A percentile compares a stretch with the other conserved stretches of the same genome.
These are phyloP conservation scores for Zeuzera pyrina DNA, from an alignment of 2,888 invertebrate genomes.

Conservation along the genomic window DNA sequence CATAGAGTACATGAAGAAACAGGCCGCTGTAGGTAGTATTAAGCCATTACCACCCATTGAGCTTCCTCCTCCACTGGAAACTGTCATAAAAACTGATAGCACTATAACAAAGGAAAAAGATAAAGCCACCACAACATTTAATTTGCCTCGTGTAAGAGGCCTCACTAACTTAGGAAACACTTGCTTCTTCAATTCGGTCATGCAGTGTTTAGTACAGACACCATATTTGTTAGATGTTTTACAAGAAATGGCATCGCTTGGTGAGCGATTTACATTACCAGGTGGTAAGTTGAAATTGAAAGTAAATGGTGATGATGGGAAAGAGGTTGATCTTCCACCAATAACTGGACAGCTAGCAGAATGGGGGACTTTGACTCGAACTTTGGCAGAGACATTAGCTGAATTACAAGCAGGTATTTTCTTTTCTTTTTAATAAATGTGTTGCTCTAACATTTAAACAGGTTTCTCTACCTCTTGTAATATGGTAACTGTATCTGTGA, in stretches of 20 bases:
- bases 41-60: constrained; percentile 49
- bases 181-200: constrained; percentile 96
- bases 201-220: constrained; percentile 93
- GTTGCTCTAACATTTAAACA: no score
- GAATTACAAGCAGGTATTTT: constrained; percentile 75
- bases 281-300: constrained; percentile 78
- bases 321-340: constrained; percentile 73
- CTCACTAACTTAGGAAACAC: constrained; percentile 95
- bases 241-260: constrained; percentile 78
- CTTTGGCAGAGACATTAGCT: constrained; percentile 78
- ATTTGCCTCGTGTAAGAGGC: constrained; percentile 79
- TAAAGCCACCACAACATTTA: constrained; percentile 35
- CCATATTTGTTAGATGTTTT: constrained; percentile 82
- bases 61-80: constrained; percentile 30
- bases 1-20: constrained; percentile 81
- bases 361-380: constrained; percentile 79
- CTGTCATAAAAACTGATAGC: constrained; percentile 33
- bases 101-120: constrained; percentile 41
- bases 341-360: constrained; percentile 78
- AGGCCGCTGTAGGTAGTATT: constrained; percentile 38
- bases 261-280: constrained; percentile 80
- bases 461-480: no score
- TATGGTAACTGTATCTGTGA: no score
- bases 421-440: no score
- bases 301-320: constrained; percentile 43